phyloP scores from a whole-genome alignment of 1,140 invertebrate genomes.

The Matsumurasca onukii region DNA sequence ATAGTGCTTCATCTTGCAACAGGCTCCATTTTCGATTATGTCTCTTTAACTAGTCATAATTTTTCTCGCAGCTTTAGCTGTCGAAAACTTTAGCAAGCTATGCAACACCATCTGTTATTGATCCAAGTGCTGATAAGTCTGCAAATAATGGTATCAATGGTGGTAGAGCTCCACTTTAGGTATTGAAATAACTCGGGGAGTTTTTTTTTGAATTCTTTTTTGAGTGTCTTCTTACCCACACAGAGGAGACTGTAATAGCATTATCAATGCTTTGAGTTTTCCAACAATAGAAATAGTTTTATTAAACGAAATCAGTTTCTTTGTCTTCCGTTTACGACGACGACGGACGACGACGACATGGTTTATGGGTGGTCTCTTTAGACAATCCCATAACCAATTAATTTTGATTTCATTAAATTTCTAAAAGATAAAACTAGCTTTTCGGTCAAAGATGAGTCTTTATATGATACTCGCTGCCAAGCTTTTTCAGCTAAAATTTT shows the following conservation, averaged over 20 bases:
- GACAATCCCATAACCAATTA: slow-evolving; percentile 43
- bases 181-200: neutral
- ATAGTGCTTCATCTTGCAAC: slow-evolving; percentile 28
- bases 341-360: neutral
- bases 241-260: neutral
- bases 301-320: neutral
- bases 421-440: slow-evolving; percentile 42
- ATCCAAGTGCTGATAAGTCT: neutral
- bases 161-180: neutral
- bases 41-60: neutral
- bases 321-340: neutral
- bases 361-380: slow-evolving; percentile 36
- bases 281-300: neutral
- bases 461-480: slow-evolving; percentile 46
- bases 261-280: neutral
- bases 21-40: neutral
- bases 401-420: slow-evolving; percentile 45
- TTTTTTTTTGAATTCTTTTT: neutral
- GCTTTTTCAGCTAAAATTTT: slow-evolving; percentile 46
- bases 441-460: slow-evolving; percentile 45
- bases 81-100: neutral
- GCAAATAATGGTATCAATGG: neutral
- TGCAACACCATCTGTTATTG: neutral
- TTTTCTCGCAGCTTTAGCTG: neutral
- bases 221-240: neutral